A percentile compares a stretch with the other conserved stretches of the same genome.
These are phyloP conservation scores for Platygyra sinensis DNA, from an alignment of 64 coral and sea anemone species.

Conservation along the genomic window DNA sequence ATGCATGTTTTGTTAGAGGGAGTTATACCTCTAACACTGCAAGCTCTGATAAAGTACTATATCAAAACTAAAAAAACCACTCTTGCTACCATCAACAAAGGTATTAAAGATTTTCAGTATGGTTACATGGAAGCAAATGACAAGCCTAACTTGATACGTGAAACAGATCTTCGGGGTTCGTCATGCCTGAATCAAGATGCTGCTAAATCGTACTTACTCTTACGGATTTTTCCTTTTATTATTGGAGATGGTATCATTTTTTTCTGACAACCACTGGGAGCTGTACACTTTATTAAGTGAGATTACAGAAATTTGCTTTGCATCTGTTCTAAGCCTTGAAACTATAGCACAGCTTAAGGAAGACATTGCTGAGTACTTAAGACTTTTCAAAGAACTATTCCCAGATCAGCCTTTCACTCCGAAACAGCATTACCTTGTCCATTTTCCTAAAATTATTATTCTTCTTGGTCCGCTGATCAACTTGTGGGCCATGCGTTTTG, in stretches of 20 bases:
- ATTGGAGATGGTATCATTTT: constrained; percentile 23
- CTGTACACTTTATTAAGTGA: constrained; percentile 44
- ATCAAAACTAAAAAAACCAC: constrained; percentile 18
- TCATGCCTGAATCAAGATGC: constrained; percentile 58
- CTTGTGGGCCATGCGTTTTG: constrained; percentile 59
- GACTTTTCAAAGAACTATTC: constrained; percentile 48
- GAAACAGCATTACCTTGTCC: constrained; percentile 63
- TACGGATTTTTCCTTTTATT: constrained; percentile 65
- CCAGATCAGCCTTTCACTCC: constrained; percentile 41
- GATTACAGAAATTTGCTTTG: constrained; percentile 53
- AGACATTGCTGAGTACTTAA: constrained; percentile 14
- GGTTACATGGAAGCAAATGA: constrained; percentile 36
- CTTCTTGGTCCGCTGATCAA: constrained; percentile 56
- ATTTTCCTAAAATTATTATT: constrained; percentile 59
- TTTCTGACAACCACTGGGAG: constrained; percentile 30
- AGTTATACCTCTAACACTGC: constrained; percentile 54
- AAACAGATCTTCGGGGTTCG: neutral
- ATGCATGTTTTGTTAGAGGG: constrained; percentile 77
- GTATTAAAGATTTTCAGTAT: constrained; percentile 20
- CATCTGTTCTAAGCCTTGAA: constrained; percentile 49
- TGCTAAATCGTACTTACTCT: constrained; percentile 53
- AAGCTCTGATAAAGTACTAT: constrained; percentile 24
- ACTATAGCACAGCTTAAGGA: constrained; percentile 34
- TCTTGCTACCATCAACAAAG: constrained; percentile 5
- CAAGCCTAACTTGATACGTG: constrained; percentile 30